Evolutionary conservation across 2,113 vertebrate genomes (phyloP).

Genomic region (Tonatia bakeri): DNA sequence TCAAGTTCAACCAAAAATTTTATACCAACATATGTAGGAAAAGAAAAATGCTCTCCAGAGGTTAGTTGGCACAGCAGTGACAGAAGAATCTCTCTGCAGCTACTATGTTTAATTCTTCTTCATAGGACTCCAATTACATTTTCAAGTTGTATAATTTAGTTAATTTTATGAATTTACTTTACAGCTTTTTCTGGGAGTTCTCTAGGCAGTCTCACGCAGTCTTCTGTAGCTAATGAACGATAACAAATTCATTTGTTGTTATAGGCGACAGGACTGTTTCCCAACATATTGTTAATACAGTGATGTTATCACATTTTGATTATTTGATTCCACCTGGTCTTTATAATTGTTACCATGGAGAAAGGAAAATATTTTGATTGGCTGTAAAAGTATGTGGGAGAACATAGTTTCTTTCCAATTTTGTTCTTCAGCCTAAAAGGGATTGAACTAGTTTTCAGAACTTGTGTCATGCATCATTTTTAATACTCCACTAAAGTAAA

Average conservation of each 20-base stretch:
- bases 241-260: slow-evolving; percentile 62
- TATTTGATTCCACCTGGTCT: slow-evolving; percentile 30
- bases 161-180: slow-evolving; percentile 48
- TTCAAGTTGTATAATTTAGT: slow-evolving; percentile 24
- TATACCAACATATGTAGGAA: neutral
- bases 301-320: slow-evolving; percentile 57
- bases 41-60: neutral
- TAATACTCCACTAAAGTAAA: neutral
- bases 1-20: neutral
- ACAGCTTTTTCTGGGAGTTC: slow-evolving; percentile 41
- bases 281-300: slow-evolving; percentile 39
- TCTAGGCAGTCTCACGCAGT: neutral
- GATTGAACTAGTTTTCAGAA: neutral
- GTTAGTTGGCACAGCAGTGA: neutral
- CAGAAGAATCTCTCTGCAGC: neutral
- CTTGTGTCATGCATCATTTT: neutral
- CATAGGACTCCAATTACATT: neutral
- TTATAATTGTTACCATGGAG: slow-evolving; percentile 55
- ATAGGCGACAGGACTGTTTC: slow-evolving; percentile 55
- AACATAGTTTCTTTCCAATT: slow-evolving; percentile 1
- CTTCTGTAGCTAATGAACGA: neutral
- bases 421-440: slow-evolving; percentile 28
- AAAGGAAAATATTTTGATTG: slow-evolving; percentile 68
- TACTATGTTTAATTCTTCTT: slow-evolving; percentile 39
- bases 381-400: neutral